Percentiles rank a stretch among this genome's conserved stretches.
phyloP scores from a whole-genome alignment of 2,888 invertebrate species.

The Conomelus anceps region DNA sequence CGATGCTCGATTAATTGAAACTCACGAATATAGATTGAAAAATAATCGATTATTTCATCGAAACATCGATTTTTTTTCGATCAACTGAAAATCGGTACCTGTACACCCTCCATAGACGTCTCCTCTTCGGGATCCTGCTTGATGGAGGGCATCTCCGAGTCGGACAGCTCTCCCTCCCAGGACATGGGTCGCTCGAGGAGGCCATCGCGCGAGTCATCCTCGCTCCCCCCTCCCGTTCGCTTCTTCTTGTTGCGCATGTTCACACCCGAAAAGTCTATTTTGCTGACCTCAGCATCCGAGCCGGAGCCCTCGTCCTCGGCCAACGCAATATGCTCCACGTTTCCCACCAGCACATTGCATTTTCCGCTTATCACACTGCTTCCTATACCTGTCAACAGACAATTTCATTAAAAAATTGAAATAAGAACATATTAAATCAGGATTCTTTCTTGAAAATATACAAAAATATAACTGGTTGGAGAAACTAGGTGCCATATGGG shows the following conservation, averaged over 20 bases:
- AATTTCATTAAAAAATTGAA: not conserved
- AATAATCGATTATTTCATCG: too few species aligned
- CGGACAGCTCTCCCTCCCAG: constrained; percentile 89
- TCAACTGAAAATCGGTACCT: too few species aligned
- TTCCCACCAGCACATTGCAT: constrained; percentile 33
- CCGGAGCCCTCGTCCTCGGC: constrained; percentile 54
- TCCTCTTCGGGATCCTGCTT: constrained; percentile 44
- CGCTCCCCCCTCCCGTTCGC: constrained; percentile 46
- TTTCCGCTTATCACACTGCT: constrained; percentile 28
- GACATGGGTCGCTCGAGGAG: constrained; percentile 70
- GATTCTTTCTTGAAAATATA: too few species aligned
- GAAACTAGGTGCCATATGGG: too few species aligned
- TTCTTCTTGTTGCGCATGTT: constrained; percentile 58
- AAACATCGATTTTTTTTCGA: too few species aligned
- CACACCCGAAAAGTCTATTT: constrained; percentile 64
- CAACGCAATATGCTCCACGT: constrained; percentile 30
- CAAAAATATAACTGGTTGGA: too few species aligned
- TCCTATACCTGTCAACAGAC: constrained; percentile 25
- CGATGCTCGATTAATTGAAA: too few species aligned
- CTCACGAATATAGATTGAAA: too few species aligned
- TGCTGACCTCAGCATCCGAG: constrained; percentile 72
- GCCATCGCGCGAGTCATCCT: constrained; percentile 38
- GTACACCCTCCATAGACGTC: constrained; percentile 45
- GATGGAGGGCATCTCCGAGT: constrained; percentile 57
- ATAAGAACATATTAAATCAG: not conserved